These are phyloP conservation scores for Sylvilagus floridanus DNA, from an alignment of 2,797 vertebrate genomes.

Conservation along the genomic window DNA sequence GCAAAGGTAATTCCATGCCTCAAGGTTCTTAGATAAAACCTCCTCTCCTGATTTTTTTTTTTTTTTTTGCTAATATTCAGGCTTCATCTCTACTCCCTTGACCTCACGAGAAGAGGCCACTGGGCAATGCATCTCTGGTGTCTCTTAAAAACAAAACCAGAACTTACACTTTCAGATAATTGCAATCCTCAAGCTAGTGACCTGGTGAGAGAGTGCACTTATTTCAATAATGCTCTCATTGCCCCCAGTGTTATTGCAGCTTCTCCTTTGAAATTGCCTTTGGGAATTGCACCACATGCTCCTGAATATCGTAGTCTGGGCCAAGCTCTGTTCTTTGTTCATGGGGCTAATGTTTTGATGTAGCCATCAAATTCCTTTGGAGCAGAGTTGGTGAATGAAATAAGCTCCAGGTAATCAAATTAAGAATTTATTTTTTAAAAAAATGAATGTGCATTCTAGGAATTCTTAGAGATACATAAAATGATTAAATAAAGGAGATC, in stretches of 20 bases:
- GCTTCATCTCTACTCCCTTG: neutral
- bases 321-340: neutral
- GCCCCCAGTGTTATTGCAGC: neutral
- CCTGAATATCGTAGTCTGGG: neutral
- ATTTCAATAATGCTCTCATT: neutral
- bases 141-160: slow-evolving; percentile 14
- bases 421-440: neutral
- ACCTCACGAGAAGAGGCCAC: neutral
- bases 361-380: neutral
- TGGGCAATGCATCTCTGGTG: neutral
- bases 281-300: neutral
- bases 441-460: neutral
- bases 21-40: neutral
- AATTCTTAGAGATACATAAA: neutral
- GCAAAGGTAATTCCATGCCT: neutral
- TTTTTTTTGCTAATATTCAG: neutral
- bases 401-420: neutral
- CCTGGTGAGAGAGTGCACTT: neutral
- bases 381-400: neutral
- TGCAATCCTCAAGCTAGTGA: neutral
- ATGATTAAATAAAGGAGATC: neutral
- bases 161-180: slow-evolving; percentile 9
- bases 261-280: slow-evolving; percentile 54
- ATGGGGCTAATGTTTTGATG: neutral
- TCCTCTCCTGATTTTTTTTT: neutral